A percentile compares a stretch with the other conserved stretches of the same genome.
These are phyloP conservation scores for Heterotis niloticus DNA, from an alignment of 2,113 vertebrate species.

Conservation along the genomic window DNA sequence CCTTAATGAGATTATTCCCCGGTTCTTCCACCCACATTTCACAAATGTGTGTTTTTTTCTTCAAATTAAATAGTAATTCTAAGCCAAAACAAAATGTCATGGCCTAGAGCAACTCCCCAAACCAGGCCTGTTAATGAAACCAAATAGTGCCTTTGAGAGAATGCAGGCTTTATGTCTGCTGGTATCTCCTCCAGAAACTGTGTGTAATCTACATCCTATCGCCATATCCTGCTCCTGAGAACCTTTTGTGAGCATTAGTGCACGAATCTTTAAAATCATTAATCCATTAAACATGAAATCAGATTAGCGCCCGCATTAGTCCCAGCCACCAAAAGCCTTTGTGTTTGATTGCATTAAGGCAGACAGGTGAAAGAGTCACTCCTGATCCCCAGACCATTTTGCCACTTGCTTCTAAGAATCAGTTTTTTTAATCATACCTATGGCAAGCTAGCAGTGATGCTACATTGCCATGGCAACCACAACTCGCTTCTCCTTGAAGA, in stretches of 20 bases:
- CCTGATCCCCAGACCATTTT: slow-evolving; percentile 26
- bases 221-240: neutral
- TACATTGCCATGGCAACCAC: slow-evolving; percentile 19
- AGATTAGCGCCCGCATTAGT: slow-evolving; percentile 29
- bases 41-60: neutral
- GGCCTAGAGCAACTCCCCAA: neutral
- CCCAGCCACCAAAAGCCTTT: slow-evolving; percentile 27
- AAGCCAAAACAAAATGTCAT: neutral
- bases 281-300: slow-evolving; percentile 40
- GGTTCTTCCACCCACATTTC: neutral
- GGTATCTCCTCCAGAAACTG: neutral
- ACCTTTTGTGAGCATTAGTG: slow-evolving; percentile 25
- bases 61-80: neutral
- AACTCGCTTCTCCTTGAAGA: neutral
- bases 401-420: neutral
- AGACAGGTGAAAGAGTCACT: neutral
- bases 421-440: slow-evolving; percentile 14
- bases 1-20: neutral
- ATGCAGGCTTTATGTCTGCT: neutral
- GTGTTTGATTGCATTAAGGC: slow-evolving; percentile 41
- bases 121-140: neutral
- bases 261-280: slow-evolving; percentile 34
- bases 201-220: too few relatives aligned
- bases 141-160: neutral
- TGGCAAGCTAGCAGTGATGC: slow-evolving; percentile 15